Base-by-base conservation (phyloP, 2,888 invertebrate genomes). In the Gastrophysa polygoni region DNA sequence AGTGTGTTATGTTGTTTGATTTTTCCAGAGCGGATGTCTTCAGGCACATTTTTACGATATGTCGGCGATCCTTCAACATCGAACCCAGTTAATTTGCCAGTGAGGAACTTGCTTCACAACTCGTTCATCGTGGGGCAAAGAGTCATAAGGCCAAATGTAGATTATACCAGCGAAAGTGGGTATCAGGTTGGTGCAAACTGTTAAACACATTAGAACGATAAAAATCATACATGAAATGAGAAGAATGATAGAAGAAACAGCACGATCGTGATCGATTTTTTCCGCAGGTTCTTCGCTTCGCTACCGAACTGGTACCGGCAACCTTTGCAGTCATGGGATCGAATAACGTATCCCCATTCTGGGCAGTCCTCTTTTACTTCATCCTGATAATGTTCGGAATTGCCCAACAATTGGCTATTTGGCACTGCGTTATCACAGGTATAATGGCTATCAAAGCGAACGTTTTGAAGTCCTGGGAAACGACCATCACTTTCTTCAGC, bases 251-350 rank as follows among this genome's bases (percentile, higher is more conserved):
- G n/a, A n/a, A n/a, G n/a, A n/a, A n/a, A n/a, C n/a, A n/a, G n/a
- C n/a, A n/a, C n/a, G n/a, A n/a, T n/a, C n/a, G n/a, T n/a, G n/a
- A n/a, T n/a, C n/a, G n/a, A n/a, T n/a, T n/a, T n/a, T n/a, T n/a
- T n/a, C n/a, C n/a, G n/a, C 44, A 82, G 82, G 92, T 90, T 0
- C 80, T 95, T 59, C 88, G 95, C 61, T 84, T 95, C 60, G 90
- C 93, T 10, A 95, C 93, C n/a, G 95, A 95, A 82, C 80, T 95
- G n/a, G 90, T 95, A 67, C 95, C 95, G 0, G 91, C 95, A 0
- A 91, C 93, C 0, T 84, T 95, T 24, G 92, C 93, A 0, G 83
- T 91, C 20, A 81, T 93, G 58, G 91, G 92, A 0, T 85, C 90
- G 46, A 87, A 90, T 60, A 86, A 88, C 77, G 82, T 95, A 4